phyloP scores from a whole-genome alignment of 1,140 invertebrate species.

The Papilio glaucus region DNA sequence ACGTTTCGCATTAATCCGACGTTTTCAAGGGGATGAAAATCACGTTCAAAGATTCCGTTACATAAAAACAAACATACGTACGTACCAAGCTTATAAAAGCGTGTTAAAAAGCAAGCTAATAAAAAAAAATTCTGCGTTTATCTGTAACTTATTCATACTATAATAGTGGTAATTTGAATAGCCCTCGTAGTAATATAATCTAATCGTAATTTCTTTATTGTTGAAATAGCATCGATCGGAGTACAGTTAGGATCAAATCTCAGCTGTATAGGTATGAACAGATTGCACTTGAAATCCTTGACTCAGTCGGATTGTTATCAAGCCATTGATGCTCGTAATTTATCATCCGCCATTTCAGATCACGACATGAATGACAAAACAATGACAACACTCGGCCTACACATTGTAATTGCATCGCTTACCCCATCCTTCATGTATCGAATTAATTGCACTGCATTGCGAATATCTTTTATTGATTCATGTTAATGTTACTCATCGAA shows the following conservation, averaged over 20 bases:
- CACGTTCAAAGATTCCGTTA: too few species aligned
- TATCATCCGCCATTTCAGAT: conserved; percentile 12
- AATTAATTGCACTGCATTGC: conserved; percentile 22
- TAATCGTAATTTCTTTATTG: not conserved
- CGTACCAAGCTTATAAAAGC: too few species aligned
- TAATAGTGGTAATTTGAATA: not conserved
- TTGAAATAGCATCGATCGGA: not conserved
- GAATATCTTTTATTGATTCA: conserved; percentile 5
- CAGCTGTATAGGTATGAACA: not conserved
- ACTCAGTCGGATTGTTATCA: not conserved
- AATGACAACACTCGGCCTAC: conserved; percentile 9
- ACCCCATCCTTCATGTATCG: conserved; percentile 15
- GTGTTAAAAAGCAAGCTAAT: too few species aligned
- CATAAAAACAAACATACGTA: too few species aligned
- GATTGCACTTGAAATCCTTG: conserved; percentile 15
- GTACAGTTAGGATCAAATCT: not conserved
- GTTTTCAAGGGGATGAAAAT: too few species aligned
- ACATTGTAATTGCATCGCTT: conserved; percentile 16
- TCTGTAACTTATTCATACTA: not conserved
- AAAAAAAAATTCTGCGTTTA: not conserved
- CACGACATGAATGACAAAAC: conserved; percentile 21
- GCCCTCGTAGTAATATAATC: too few species aligned
- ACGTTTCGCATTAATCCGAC: too few species aligned
- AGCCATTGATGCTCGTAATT: not conserved
- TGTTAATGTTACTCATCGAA: not conserved